These are phyloP conservation scores for Parauchenoglanis ngamensis DNA, from an alignment of 2,797 vertebrate species.

Conservation along the genomic window DNA sequence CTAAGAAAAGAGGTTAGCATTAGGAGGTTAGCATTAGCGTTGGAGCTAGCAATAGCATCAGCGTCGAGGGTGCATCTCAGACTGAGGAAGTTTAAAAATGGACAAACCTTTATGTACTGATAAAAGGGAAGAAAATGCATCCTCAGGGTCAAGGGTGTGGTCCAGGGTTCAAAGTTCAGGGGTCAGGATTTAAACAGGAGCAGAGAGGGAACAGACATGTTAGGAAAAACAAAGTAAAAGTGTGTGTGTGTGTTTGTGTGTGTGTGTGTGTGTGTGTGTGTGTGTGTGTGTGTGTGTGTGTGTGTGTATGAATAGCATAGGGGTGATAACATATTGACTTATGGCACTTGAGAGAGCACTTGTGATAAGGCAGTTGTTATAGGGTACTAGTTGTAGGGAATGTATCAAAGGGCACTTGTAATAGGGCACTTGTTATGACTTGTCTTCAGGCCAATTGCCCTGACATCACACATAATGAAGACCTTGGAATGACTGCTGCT, in stretches of 20 bases:
- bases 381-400: neutral
- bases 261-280: neutral
- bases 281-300: constrained; percentile 20
- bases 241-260: neutral
- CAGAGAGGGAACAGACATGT: constrained; percentile 60
- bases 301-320: neutral
- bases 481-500: too few species aligned
- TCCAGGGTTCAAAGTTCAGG: constrained; percentile 62
- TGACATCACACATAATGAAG: too few species aligned
- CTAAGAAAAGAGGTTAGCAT: neutral
- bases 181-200: constrained; percentile 60
- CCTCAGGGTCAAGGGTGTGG: constrained; percentile 57
- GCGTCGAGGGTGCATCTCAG: constrained; percentile 4
- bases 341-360: neutral
- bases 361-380: neutral
- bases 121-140: constrained; percentile 58
- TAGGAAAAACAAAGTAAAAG: constrained; percentile 31
- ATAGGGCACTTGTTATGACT: neutral
- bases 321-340: neutral
- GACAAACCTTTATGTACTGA: constrained; percentile 73
- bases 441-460: too few species aligned
- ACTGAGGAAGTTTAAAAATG: constrained; percentile 31
- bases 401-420: neutral
- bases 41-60: constrained; percentile 40
- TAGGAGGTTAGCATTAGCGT: constrained; percentile 21